Base-by-base conservation (phyloP, 2,113 vertebrate genomes). In the Mustela lutreola region DNA sequence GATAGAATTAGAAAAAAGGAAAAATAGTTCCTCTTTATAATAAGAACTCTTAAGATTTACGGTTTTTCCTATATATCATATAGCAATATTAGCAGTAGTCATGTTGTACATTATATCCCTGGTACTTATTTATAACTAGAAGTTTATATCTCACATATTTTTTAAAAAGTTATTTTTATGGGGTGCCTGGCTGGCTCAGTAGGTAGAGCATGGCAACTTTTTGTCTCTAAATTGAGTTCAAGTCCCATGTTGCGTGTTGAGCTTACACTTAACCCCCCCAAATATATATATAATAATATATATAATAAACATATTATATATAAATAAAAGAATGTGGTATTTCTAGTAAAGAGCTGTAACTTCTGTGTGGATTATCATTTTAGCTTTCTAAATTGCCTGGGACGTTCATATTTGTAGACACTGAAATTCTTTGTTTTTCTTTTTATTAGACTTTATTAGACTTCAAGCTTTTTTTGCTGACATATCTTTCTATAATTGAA, bases 351-450 rank as follows among this genome's bases (percentile, higher is more conserved):
- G 31, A 95, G 12, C 7, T 95, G 6, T 92, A 94, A 82, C 36
- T 91, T 89, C 42, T 53, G 7, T 86, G 56, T 71, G 12, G 24
- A 82, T 56, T 89, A 87, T 31, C 79, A 48, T 93, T 90, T 86
- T 94, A 89, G 39, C 24, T 63, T 92, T 89, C 94, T 92, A 82
- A 75, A 11, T 67, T 19, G 33, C 42, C 42, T 65, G 33, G 19
- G 15, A 82, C 9, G 71, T 60, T 95, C 26, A 65, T 33, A 86
- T 94, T 39, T 97, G 36, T 53, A 95, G 28, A 73, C 81, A 80
- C 4, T 85, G 28, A 79, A 90, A 84, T 95, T 93, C 5, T 90
- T 82, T 48, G 15, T 26, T 79, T 94, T 95, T 92, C 70, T 93
- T 96, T 91, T 71, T 67, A 53, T 67, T 80, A 75, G 71, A 83